A percentile compares a stretch with the other conserved stretches of the same genome.
These are phyloP conservation scores for Zingel zingel DNA, from an alignment of 2,113 vertebrate genomes.

Conservation along the genomic window DNA sequence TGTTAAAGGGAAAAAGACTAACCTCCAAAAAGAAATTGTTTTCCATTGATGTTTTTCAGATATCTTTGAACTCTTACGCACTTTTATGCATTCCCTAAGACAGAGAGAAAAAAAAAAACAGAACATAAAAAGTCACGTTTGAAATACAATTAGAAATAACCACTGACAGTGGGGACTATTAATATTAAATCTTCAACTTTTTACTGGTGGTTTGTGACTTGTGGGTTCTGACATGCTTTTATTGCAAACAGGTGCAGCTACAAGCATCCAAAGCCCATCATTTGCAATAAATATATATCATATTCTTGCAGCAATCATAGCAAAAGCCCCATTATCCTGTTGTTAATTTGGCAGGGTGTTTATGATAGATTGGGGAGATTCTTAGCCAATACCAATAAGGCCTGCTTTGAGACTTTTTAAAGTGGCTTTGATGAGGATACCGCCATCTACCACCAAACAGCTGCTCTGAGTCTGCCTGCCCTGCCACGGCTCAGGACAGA, in stretches of 20 bases:
- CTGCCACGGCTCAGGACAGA: slow-evolving; percentile 40
- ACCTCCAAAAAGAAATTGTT: slow-evolving; percentile 76
- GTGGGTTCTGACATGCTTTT: not conserved
- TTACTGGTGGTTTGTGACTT: not conserved
- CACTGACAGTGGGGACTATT: not conserved
- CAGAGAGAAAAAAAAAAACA: slow-evolving; percentile 18
- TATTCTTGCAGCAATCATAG: not conserved
- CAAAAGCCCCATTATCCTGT: not conserved
- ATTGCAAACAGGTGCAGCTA: not conserved
- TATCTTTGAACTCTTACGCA: slow-evolving; percentile 60
- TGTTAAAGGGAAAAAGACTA: slow-evolving; percentile 15
- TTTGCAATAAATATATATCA: not conserved
- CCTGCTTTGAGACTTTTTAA: slow-evolving; percentile 4
- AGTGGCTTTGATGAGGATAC: slow-evolving; percentile 3
- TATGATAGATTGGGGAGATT: no score
- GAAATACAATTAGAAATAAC: not conserved
- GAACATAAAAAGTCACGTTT: not conserved
- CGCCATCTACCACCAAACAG: not conserved
- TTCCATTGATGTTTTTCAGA: slow-evolving; percentile 78
- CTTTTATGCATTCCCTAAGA: slow-evolving; percentile 75
- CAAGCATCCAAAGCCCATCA: not conserved
- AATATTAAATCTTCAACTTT: not conserved
- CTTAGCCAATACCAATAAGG: not conserved
- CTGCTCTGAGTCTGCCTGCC: not conserved
- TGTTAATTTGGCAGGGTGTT: not conserved